These are phyloP conservation scores for Tenthredo amoena DNA, from an alignment of 2,888 invertebrate genomes.

Conservation along the genomic window DNA sequence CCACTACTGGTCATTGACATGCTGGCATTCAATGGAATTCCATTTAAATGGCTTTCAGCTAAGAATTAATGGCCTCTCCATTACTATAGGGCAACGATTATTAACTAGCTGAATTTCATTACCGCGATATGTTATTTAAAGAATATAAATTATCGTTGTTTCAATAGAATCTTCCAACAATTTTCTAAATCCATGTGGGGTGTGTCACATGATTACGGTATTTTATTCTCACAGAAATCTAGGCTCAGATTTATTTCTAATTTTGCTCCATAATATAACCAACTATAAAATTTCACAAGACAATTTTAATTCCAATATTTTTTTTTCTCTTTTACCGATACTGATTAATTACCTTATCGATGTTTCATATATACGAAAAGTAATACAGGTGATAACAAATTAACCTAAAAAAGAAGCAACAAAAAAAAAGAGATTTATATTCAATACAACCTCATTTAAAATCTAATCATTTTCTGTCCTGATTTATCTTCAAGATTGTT, in stretches of 20 bases:
- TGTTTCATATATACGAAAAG: neutral
- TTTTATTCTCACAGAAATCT: slow-evolving; percentile 5
- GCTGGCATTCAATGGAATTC: slow-evolving; percentile 63
- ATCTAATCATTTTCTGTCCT: neutral
- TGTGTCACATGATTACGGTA: slow-evolving; percentile 29
- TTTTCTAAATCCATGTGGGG: slow-evolving; percentile 22
- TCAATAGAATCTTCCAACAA: neutral
- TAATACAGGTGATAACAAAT: neutral
- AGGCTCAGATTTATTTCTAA: slow-evolving; percentile 28
- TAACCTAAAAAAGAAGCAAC: slow-evolving; percentile 1
- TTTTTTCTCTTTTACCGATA: neutral
- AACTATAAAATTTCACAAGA: neutral
- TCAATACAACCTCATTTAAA: neutral
- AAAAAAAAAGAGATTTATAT: neutral
- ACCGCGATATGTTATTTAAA: neutral
- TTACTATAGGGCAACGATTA: neutral
- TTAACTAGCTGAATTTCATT: neutral
- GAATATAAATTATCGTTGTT: neutral
- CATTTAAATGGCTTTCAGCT: slow-evolving; percentile 38
- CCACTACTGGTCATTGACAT: slow-evolving; percentile 75
- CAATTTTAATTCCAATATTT: neutral
- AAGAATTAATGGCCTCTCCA: neutral
- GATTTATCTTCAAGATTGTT: neutral
- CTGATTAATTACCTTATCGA: neutral
- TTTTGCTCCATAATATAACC: neutral